Evolutionary conservation across 2,113 vertebrate genomes (phyloP).

Genomic region (Ptychochromis oligacanthus): DNA sequence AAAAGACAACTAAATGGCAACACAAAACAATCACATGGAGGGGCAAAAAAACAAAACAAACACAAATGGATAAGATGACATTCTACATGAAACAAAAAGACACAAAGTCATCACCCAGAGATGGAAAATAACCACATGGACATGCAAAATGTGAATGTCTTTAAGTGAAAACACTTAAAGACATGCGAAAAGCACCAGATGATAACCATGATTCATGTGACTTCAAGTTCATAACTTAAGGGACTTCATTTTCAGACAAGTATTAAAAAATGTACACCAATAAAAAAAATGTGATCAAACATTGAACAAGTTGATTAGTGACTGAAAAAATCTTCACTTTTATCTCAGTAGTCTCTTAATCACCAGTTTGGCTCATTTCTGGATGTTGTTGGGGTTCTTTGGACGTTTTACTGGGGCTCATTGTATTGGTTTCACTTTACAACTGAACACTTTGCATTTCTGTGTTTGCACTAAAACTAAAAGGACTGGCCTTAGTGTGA

Average conservation of each 20-base stretch:
- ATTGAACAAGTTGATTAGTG: background rate
- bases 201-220: background rate
- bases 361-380: background rate
- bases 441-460: background rate
- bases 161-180: background rate
- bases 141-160: background rate
- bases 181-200: background rate
- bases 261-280: background rate
- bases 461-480: background rate
- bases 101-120: background rate
- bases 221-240: background rate
- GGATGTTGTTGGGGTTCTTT: background rate
- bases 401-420: background rate
- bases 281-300: background rate
- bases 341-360: background rate
- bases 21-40: background rate
- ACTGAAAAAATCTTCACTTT: background rate
- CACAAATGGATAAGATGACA: too few relatives aligned
- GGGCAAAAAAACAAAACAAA: background rate
- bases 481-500: conserved; percentile 2
- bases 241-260: fast-evolving
- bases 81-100: background rate
- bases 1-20: background rate
- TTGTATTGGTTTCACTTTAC: background rate
- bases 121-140: background rate